Base-by-base conservation (phyloP, 2,797 vertebrate genomes). In the Pangasius mekongensis region DNA sequence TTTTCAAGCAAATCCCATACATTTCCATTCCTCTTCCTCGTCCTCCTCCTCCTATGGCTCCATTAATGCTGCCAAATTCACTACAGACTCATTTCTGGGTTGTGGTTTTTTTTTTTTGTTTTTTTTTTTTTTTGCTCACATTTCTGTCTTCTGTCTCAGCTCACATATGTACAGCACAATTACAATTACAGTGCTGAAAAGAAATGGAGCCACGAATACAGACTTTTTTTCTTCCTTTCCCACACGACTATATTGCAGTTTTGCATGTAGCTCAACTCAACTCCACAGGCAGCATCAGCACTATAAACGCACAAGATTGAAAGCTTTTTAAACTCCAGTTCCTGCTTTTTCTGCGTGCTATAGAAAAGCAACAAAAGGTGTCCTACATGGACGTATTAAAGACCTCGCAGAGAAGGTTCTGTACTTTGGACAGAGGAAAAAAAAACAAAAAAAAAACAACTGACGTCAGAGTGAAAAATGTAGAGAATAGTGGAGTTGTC, bases 41-140 rank as follows among this genome's bases (percentile, higher is more conserved):
- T 83, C 62, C 39, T 84, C 18, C 47, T 69, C 83, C 91, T 88
- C 66, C n/a, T 36, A 84, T 93, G 91, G 94, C 94, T 94, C 92
- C 91, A 91, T 93, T 93, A 90, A 82, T 88, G 92, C 94, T 94
- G 89, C 89, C 89, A 90, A 95, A 94, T 93, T 93, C 83, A 69
- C 62, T 84, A 84, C 83, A 85, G 83, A 85, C 67, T 73, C 67
- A 85, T 58, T 85, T 71, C 30, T 73, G 43, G 60, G n/a, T n/a
- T 9, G 4, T n/a, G n/a, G n/a, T n/a, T n/a, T n/a, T n/a, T n/a
- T n/a, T n/a, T n/a, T n/a, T n/a, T 20, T 62, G 5, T 30, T 30
- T 5, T 2, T 36, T 69, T 67, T 67, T 83, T 49, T 84, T 84
- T 49, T 13, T 33, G 2, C 18, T 8, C 7, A 3, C 18, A 18